Conservation (phyloP, 2,113 vertebrate genomes). For the Terrapene triunguis region DNA sequence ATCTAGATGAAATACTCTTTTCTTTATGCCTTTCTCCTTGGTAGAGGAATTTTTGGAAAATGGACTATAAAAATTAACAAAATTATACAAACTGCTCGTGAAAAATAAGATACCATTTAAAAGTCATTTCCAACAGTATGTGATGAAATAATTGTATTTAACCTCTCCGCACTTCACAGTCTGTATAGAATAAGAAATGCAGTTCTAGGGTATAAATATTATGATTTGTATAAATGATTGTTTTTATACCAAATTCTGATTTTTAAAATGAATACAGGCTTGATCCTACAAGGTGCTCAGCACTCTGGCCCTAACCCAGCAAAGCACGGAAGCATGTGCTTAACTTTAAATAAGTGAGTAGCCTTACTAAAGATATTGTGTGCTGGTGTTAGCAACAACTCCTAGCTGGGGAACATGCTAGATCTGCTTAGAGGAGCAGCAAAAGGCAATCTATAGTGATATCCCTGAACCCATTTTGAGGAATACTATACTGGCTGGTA, state of each 20-base stretch:
- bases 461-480: not conserved
- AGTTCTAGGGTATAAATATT: not conserved
- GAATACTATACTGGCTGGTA: not conserved
- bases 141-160: not conserved
- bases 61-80: not conserved
- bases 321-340: not conserved
- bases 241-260: not conserved
- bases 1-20: constrained; percentile 50
- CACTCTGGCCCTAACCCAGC: not conserved
- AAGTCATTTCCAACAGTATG: not conserved
- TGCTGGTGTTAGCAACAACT: not conserved
- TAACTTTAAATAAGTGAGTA: not conserved
- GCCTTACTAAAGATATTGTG: not conserved
- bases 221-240: not conserved
- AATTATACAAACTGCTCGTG: constrained; percentile 1
- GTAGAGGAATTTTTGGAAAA: constrained; percentile 40
- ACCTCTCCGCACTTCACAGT: not conserved
- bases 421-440: not conserved
- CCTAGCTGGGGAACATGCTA: not conserved
- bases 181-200: not conserved
- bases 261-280: not conserved
- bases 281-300: not conserved
- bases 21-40: constrained; percentile 40
- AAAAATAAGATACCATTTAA: not conserved
- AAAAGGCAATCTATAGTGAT: not conserved